Evolutionary conservation across 2,888 invertebrate genomes (phyloP), one percentile per base, ranked within the genome.

Genomic region (Eledona agricola): DNA sequence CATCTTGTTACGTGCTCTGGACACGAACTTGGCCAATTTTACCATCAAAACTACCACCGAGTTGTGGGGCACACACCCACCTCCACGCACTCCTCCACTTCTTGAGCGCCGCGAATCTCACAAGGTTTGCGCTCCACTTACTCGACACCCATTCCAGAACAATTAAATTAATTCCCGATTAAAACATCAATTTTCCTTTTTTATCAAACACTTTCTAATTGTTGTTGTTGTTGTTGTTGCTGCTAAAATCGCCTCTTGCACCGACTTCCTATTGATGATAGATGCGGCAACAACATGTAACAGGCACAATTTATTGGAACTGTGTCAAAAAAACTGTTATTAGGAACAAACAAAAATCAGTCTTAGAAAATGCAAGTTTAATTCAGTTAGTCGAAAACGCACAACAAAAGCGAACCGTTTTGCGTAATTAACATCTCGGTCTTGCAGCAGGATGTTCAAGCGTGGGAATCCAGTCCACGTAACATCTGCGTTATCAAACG

Each of bases 361-460:
- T 42, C 28, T 56, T 61, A 53, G 61, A 61, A 61, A 61, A 61
- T 61, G 61, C 61, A 61, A 61, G 61, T 61, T 51, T 56, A 55
- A 50, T 58, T 57, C 26, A 61, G 55, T 61, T 58, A n/a, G n/a
- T n/a, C n/a, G n/a, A n/a, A n/a, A n/a, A n/a, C n/a, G n/a, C n/a
- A n/a, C n/a, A n/a, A n/a, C n/a, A n/a, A n/a, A n/a, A n/a, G n/a
- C n/a, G n/a, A n/a, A n/a, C n/a, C n/a, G n/a, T n/a, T n/a, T n/a
- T n/a, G n/a, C n/a, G n/a, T n/a, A n/a, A n/a, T n/a, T n/a, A n/a
- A n/a, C n/a, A n/a, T n/a, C n/a, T n/a, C n/a, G n/a, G n/a, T n/a
- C n/a, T n/a, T n/a, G n/a, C n/a, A n/a, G n/a, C 42, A 28, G 29
- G 28, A 42, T 42, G 42, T 10, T 37, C 12, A 37, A 32, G 11